Evolutionary conservation across 2,113 vertebrate genomes (phyloP).

Genomic region (Brachyhypopomus occidentalis): DNA sequence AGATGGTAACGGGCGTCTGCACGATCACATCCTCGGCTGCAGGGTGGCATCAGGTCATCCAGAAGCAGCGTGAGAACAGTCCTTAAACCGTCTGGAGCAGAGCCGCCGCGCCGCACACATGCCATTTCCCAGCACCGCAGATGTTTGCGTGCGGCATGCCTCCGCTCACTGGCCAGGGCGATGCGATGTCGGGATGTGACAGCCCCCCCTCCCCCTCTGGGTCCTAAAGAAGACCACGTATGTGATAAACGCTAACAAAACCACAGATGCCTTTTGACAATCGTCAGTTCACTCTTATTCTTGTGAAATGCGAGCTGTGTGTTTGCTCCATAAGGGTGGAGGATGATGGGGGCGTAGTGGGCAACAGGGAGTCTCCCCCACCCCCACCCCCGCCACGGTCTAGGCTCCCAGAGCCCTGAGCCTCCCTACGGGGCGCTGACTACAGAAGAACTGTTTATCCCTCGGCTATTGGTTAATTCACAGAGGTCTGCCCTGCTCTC

Average conservation of each 20-base stretch:
- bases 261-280: background rate
- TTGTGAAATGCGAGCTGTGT: background rate
- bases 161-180: background rate
- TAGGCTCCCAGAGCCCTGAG: background rate
- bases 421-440: slow-evolving; percentile 10
- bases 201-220: too few species aligned
- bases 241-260: slow-evolving; percentile 9
- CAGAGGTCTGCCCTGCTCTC: slow-evolving; percentile 24
- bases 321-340: background rate
- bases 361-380: background rate
- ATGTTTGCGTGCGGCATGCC: background rate
- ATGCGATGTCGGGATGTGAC: background rate
- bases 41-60: background rate
- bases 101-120: background rate
- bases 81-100: background rate
- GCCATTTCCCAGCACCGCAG: background rate
- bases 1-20: background rate
- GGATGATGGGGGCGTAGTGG: background rate
- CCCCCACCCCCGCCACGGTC: too few species aligned
- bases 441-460: slow-evolving; percentile 10
- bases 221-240: background rate
- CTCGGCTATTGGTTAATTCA: slow-evolving; percentile 38
- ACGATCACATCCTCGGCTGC: background rate
- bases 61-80: background rate
- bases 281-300: background rate